A percentile compares a stretch with the other conserved stretches of the same genome.
Conservation (phyloP, 1,140 invertebrate species). For the Apolygus lucorum region DNA sequence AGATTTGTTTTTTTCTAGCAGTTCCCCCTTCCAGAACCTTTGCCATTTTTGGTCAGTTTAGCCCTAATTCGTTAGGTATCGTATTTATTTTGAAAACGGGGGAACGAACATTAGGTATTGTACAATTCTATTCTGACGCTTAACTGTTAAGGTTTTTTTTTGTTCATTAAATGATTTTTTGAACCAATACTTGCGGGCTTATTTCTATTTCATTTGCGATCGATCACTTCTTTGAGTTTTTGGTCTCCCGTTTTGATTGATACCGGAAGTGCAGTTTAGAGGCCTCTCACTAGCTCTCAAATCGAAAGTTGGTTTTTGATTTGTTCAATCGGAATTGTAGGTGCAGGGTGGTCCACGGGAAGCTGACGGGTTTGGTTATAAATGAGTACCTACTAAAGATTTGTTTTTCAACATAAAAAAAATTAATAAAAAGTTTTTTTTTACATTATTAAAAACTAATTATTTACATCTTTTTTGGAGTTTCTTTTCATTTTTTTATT, state of each 20-base stretch:
- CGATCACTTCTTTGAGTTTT: background rate
- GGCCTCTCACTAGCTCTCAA: background rate
- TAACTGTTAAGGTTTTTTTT: background rate
- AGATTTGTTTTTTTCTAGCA: background rate
- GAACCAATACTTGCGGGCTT: too few species aligned
- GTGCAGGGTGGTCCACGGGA: background rate
- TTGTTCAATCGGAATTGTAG: background rate
- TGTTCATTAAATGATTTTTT: background rate
- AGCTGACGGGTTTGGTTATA: too few species aligned
- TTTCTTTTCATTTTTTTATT: too few species aligned
- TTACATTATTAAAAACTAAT: too few species aligned
- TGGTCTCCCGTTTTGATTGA: background rate
- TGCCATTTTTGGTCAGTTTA: background rate
- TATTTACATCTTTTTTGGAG: too few species aligned
- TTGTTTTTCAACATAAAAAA: too few species aligned
- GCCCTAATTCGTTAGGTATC: background rate
- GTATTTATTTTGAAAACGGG: too few species aligned
- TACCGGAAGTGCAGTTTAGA: background rate
- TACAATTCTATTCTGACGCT: background rate
- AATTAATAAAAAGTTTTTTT: too few species aligned
- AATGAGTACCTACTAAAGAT: too few species aligned
- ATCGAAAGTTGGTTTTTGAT: background rate
- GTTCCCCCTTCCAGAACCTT: background rate
- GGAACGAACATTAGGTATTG: too few species aligned
- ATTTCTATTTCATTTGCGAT: too few species aligned